Evolutionary conservation across 2,888 invertebrate genomes (phyloP), one percentile per base, ranked within the genome.

Genomic region (Dexiosoma caninum): DNA sequence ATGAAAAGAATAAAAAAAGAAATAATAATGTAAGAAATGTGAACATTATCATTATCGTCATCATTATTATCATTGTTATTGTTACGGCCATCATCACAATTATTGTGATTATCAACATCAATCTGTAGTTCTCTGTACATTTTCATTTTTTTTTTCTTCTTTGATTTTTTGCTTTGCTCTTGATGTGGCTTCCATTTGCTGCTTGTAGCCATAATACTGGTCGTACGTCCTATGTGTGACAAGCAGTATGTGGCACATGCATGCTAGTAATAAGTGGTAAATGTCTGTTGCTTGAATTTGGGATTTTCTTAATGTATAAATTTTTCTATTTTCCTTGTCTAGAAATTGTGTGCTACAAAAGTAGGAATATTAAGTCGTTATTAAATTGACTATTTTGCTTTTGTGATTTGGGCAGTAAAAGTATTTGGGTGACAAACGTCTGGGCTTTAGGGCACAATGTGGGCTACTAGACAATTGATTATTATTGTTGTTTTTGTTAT

Each of bases 281-380:
- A 42, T 44, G 49, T 78, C 49, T 46, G 57, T 59, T 66, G 30
- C 19, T 64, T 16, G 16, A 32, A 40, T 40, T 85, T n/a, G 12
- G 59, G 16, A 75, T 74, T 84, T 83, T 83, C 83, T 83, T 83
- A 77, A 82, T 83, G 83, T 83, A 66, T 51, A 30, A 59, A 57
- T 66, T 49, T 66, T 55, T 44, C 16, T 7, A 4, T 64, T 35
- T 53, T 76, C 35, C 46, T 32, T 59, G 77, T 71, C 77, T 70
- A 40, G 71, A 55, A 67, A 67, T 51, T 67, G 30, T 77, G 57
- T 78, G 77, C 66, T 78, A 71, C 57, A 70, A 66, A 78, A 77
- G 70, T 64, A 57, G 57, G 10, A 64, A 59, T 42, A 57, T 42
- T 64, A 70, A 64, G 32, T n/a, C n/a, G n/a, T 42, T 46, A 49